Evolutionary conservation across 1,140 invertebrate genomes (phyloP), one percentile per base, ranked within the genome.

Genomic region (Metaphire vulgaris): DNA sequence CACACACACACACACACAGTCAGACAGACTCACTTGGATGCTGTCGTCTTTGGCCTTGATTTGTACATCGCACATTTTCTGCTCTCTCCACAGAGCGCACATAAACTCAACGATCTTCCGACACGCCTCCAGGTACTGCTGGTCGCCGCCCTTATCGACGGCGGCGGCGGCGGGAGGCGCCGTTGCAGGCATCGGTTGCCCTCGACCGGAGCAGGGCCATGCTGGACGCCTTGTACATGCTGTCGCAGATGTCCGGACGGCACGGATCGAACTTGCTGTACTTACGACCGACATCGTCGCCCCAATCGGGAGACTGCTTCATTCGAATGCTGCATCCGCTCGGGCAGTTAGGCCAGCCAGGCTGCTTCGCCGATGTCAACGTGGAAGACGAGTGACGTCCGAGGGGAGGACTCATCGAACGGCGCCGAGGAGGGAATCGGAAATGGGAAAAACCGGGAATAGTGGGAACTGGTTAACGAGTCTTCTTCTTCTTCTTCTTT

Each of bases 21-120:
- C n/a, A n/a, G n/a, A n/a, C n/a, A n/a, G n/a, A 56, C 41, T 21
- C 21, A 56, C 41, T 56, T 56, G 41, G 31, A 73, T 41, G 33
- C 21, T 41, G 16, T 34, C 72, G 34, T 73, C 72, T n/a, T n/a
- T 29, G 41, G 31, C 32, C 34, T 34, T 34, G 28, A 73, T 73
- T 16, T 28, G 33, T 32, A 73, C 72, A 30, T 73, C 72, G 33
- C 72, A 73, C 72, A 73, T 73, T n/a, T 34, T 33, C 72, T 73
- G 72, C 1, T 73, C 72, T 26, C 34, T 31, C 72, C 72, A 73
- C 16, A 73, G 41, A 2, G 32, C 26, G 16, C 32, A 31, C 33
- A 73, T 73, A 34, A 73, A 73, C 12, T 73, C 72, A 28, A 31
- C 72, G n/a, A 73, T 41, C 34, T 30, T 34, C n/a, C 34, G 72